phyloP scores from a whole-genome alignment of 1,140 invertebrate genomes.

The Drosophila aff. region DNA sequence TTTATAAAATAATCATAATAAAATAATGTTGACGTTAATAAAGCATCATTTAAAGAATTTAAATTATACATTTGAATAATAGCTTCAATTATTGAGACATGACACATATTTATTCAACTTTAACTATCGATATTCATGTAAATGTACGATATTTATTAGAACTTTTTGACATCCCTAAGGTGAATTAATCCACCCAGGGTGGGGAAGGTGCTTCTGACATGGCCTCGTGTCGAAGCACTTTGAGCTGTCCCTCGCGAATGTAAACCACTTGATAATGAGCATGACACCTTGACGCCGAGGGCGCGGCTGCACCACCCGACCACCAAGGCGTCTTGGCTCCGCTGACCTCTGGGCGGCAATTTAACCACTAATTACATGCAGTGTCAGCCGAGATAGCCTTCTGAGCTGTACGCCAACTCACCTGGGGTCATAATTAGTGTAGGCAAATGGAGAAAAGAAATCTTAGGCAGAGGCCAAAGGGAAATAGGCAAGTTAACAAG shows the following conservation, averaged over 20 bases:
- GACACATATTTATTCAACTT: too few species aligned
- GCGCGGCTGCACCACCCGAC: slow-evolving; percentile 16
- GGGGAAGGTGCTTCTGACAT: slow-evolving; percentile 20
- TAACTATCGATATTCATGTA: neutral
- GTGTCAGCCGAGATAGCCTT: slow-evolving; percentile 30
- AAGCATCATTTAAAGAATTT: neutral
- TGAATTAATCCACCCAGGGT: slow-evolving; percentile 14
- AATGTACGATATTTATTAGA: neutral
- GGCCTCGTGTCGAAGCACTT: slow-evolving; percentile 58
- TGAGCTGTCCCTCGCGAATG: slow-evolving; percentile 51
- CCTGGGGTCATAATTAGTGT: slow-evolving; percentile 82
- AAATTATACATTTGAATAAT: neutral
- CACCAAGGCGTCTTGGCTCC: slow-evolving; percentile 26
- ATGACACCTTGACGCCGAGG: slow-evolving; percentile 59
- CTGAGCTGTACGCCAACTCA: slow-evolving; percentile 38
- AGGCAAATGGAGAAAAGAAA: slow-evolving; percentile 80
- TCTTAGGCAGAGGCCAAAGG: slow-evolving; percentile 42
- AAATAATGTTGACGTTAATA: neutral
- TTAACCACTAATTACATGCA: slow-evolving; percentile 84
- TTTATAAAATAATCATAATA: neutral
- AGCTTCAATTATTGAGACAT: too few species aligned
- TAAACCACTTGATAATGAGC: slow-evolving; percentile 78
- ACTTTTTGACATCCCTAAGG: neutral
- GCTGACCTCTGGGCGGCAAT: slow-evolving; percentile 78
- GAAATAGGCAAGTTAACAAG: slow-evolving; percentile 36